Conservation (phyloP, 2,113 vertebrate species). For the Odontophorus gujanensis region DNA sequence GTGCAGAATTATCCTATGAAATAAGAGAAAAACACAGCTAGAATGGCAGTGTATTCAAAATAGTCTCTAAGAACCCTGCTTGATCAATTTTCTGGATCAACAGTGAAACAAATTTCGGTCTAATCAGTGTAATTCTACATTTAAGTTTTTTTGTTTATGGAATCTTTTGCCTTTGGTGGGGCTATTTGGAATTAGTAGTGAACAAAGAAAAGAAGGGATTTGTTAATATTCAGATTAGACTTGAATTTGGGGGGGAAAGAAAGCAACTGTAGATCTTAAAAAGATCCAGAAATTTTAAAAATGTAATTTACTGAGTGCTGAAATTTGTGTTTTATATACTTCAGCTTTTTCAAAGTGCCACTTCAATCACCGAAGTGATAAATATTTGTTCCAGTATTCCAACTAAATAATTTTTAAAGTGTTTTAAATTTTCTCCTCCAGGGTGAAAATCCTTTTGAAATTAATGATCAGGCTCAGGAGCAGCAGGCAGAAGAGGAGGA, state of each 20-base stretch:
- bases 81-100: not conserved
- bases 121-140: not conserved
- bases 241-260: not conserved
- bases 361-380: not conserved
- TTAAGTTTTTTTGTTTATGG: not conserved
- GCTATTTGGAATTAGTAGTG: not conserved
- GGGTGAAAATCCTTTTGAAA: conserved; percentile 89
- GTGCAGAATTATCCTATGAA: not conserved
- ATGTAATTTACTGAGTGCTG: not conserved
- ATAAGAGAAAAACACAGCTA: not conserved
- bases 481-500: conserved; percentile 78
- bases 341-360: not conserved
- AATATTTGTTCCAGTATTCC: not conserved
- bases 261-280: not conserved
- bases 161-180: not conserved
- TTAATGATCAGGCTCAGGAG: conserved; percentile 76
- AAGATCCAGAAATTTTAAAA: not conserved
- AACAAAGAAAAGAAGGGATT: not conserved
- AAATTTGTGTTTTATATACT: not conserved
- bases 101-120: not conserved
- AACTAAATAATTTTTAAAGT: not conserved
- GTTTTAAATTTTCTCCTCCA: conserved; percentile 44
- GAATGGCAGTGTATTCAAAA: not conserved
- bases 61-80: not conserved
- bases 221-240: not conserved